Evolutionary conservation across 2,113 vertebrate species (phyloP).

Genomic region (Taxidea taxus): DNA sequence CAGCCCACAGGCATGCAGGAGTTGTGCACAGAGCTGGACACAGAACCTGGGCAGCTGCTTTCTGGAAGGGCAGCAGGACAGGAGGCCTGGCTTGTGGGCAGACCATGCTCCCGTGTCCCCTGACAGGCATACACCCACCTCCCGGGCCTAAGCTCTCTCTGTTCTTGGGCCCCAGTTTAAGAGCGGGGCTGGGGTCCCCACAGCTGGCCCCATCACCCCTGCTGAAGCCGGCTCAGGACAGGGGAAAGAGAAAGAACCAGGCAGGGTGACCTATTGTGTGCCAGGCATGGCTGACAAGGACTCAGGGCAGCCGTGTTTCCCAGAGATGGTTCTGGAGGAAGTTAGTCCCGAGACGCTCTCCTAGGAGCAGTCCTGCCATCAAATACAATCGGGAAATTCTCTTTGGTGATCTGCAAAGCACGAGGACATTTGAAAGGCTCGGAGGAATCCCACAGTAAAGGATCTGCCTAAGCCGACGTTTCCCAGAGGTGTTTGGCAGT

Average conservation of each 20-base stretch:
- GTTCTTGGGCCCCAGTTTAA: not conserved
- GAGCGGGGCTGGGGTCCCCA: not conserved
- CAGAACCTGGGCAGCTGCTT: not conserved
- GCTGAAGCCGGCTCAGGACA: not conserved
- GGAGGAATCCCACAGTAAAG: not conserved
- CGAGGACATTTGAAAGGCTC: not conserved
- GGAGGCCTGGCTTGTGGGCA: too few species aligned
- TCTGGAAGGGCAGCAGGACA: not conserved
- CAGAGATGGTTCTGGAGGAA: not conserved
- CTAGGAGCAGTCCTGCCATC: not conserved
- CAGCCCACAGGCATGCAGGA: not conserved
- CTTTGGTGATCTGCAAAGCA: not conserved
- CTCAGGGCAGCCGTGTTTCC: not conserved
- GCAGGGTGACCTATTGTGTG: not conserved
- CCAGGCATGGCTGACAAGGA: not conserved
- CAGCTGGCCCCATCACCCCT: not conserved
- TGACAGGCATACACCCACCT: too few species aligned
- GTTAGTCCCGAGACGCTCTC: not conserved
- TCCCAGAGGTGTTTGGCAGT: slow-evolving; percentile 62
- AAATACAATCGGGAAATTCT: not conserved
- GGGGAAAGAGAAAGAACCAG: not conserved
- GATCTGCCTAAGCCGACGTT: slow-evolving; percentile 36
- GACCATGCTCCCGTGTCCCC: rapidly evolving
- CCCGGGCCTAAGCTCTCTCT: not conserved
- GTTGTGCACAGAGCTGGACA: not conserved